Base-by-base conservation (phyloP, 1,140 invertebrate species). In the Plectus sambesii region DNA sequence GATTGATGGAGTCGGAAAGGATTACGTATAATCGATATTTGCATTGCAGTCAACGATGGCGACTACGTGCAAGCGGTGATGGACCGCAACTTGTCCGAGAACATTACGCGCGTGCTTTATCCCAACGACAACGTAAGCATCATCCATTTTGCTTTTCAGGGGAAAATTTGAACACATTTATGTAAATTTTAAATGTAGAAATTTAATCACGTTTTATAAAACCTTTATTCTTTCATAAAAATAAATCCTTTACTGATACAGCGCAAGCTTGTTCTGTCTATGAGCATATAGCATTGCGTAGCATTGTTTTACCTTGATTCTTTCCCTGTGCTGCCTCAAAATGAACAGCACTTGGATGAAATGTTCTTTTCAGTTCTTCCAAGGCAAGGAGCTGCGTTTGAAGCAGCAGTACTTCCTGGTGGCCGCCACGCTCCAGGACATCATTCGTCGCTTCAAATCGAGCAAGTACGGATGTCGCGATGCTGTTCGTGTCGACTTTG, bases 381-480 rank as follows among this genome's bases (percentile, higher is more conserved):
- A 90, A 71, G 93, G 94, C 37, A 97, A 97, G 71, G 93, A 98
- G 68, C 73, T 99, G 39, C 81, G 94, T 60, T 74, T 99, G 45
- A 96, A 97, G 67, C 94, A 99, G 72, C 90, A 99, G 73, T 99
- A 98, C 70, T 98, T 98, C 73, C 85, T 99, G 80, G 85, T 86
- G 47, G 86, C 93, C n/a, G 93, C 93, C 26, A 96, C 93, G 5
- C 75, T 99, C 0, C 88, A 92, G 52, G 74, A 76, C 45, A 73
- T 75, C 36, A 83, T 97, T 51, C 80, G 94, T 37, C 80, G 93
- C 47, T 99, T 85, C 73, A 98, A 98, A 73, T 79, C 85, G 0
- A 87, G 87, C 35, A 90, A 89, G 70, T 94, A 93, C 70, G 89
- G 89, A 0, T 80, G 77, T 5, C 78, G 80, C 20, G 82, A 90